phyloP scores from a whole-genome alignment of 2,888 invertebrate genomes.

The Pristionchus japonicus region DNA sequence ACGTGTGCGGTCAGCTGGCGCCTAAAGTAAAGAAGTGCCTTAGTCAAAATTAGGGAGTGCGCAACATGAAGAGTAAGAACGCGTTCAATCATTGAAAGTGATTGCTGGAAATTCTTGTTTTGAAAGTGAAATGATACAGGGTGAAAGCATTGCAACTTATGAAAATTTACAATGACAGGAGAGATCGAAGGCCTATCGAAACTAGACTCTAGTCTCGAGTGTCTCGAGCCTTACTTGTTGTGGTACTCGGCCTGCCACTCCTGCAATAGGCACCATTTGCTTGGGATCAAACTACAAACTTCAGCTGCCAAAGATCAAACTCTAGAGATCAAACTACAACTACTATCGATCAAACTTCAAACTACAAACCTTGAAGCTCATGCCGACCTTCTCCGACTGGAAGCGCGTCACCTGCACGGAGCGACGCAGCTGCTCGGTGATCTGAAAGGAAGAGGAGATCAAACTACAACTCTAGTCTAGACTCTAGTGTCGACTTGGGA shows the following conservation, averaged over 20 bases:
- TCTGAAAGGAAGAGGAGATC: not conserved
- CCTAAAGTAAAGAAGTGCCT: no score
- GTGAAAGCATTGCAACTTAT: not conserved
- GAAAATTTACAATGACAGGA: not conserved
- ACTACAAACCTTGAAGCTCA: slow-evolving; percentile 63
- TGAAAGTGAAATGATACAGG: not conserved
- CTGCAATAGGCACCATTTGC: not conserved
- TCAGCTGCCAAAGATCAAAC: not conserved
- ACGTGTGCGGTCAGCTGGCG: no score
- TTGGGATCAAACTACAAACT: slow-evolving; percentile 17
- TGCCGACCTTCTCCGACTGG: slow-evolving; percentile 66
- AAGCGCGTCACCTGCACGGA: slow-evolving; percentile 66
- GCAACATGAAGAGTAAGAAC: no score
- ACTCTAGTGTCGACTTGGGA: not conserved
- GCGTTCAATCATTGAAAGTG: not conserved
- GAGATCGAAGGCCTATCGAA: not conserved
- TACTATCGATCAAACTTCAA: not conserved
- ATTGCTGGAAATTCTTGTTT: not conserved
- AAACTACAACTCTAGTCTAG: not conserved
- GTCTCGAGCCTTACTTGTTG: not conserved
- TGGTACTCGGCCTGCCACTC: slow-evolving; percentile 36
- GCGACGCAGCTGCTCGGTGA: slow-evolving; percentile 58
- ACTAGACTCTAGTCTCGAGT: not conserved
- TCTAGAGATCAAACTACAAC: not conserved
- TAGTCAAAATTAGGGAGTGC: no score